phyloP scores from a whole-genome alignment of 2,797 vertebrate genomes.

The Myotis planiceps region DNA sequence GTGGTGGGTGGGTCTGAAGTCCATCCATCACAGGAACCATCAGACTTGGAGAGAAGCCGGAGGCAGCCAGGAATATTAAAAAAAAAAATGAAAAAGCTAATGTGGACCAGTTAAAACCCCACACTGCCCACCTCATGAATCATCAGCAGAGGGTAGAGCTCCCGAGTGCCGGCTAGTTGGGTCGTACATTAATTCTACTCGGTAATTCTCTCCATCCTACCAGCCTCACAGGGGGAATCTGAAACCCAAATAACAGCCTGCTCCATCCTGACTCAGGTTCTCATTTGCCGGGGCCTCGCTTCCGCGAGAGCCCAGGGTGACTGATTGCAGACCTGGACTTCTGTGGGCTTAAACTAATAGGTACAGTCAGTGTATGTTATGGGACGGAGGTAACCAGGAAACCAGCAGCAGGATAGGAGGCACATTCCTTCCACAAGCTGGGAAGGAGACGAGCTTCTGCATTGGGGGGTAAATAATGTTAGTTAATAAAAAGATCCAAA shows the following conservation, averaged over 20 bases:
- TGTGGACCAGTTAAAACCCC: constrained; percentile 10
- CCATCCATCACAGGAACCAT: not conserved
- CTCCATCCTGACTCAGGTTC: not conserved
- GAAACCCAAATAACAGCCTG: constrained; percentile 1
- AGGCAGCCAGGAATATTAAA: not conserved
- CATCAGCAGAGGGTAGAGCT: not conserved
- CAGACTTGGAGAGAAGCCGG: not conserved
- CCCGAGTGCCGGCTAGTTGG: constrained; percentile 4
- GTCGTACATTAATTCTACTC: not conserved
- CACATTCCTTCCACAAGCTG: not conserved
- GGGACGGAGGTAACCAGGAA: not conserved
- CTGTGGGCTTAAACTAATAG: not conserved
- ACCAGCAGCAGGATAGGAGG: not conserved
- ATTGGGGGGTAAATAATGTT: not conserved
- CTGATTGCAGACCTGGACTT: not conserved
- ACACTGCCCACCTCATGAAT: constrained; percentile 37
- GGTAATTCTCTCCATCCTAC: constrained; percentile 25
- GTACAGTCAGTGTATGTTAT: not conserved
- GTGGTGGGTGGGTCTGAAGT: not conserved
- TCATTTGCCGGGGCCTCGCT: not conserved
- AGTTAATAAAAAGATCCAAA: not conserved
- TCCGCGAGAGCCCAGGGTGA: not conserved
- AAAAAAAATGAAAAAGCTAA: not conserved
- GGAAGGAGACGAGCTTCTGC: not conserved
- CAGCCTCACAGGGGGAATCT: constrained; percentile 32